Evolutionary conservation across 2,888 invertebrate genomes (phyloP).

Genomic region (Orthosia gracilis): DNA sequence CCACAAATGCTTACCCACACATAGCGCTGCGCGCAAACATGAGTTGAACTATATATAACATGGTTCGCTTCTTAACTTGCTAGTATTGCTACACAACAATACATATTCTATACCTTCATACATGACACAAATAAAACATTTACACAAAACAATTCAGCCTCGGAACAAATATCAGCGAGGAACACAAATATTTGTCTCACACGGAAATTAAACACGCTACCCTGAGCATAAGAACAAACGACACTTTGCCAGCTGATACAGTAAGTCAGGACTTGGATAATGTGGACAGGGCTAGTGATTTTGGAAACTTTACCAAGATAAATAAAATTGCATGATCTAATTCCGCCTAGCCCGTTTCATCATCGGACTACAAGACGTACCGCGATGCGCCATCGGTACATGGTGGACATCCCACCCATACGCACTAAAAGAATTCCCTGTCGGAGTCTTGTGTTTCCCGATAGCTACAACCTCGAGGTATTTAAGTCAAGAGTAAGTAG

Average conservation of each 20-base stretch:
- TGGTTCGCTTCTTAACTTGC: neutral
- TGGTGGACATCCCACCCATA: no score
- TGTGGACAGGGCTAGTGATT: neutral
- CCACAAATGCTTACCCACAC: no score
- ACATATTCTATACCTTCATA: neutral
- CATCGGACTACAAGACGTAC: no score
- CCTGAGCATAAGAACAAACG: conserved; percentile 1
- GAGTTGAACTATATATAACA: no score
- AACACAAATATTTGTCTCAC: conserved; percentile 30
- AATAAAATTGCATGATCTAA: neutral
- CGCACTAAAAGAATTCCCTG: no score
- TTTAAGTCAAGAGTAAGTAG: no score
- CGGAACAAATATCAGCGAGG: conserved; percentile 15
- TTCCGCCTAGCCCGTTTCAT: no score
- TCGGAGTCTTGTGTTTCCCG: no score
- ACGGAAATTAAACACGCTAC: conserved; percentile 41
- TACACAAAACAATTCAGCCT: conserved; percentile 30
- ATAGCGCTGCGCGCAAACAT: no score
- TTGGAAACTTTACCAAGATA: neutral
- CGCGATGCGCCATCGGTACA: no score
- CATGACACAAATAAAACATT: conserved; percentile 2
- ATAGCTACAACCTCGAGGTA: no score
- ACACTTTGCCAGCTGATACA: conserved; percentile 13
- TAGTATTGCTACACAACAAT: neutral
- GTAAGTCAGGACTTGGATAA: neutral